Base-by-base conservation (phyloP, 2,113 vertebrate genomes). In the Zonotrichia leucophrys region DNA sequence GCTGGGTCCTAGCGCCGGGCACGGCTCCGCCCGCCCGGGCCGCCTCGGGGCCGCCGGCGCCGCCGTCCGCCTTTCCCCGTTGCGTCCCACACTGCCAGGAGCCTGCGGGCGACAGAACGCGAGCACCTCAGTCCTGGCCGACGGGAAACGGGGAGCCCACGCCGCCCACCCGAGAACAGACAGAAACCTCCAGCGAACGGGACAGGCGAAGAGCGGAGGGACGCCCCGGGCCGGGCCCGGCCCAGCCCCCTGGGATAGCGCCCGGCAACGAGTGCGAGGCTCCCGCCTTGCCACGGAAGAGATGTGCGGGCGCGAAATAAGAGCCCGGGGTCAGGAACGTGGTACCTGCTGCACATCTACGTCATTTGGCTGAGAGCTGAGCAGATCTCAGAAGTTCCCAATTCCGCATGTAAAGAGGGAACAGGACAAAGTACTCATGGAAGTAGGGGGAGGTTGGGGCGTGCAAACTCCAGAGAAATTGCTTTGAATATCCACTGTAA, bases 1-100 rank as follows among this genome's bases (percentile, higher is more conserved):
- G 89, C 50, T 68, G 42, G 98, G 98, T 98, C 98, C 98, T 98
- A 98, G 95, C 77, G 96, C 97, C 22, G 55, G 63, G n/a, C 83
- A 77, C 89, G 56, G 55, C 67, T 46, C 47, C 25, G 55, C 82
- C 80, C 42, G 31, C 50, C 35, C 33, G 12, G 53, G 41, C 76
- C 39, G 42, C 49, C 53, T 50, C 50, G 50, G 70, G 41, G 66
- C 88, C 33, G 47, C 87, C 81, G 69, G 52, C 64, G 58, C 90
- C 80, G 76, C 67, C 89, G 82, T 90, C 56, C 50, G 89, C 69
- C 42, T 82, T 59, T 73, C 33, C 37, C 22, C 39, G 11, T 4
- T 87, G 74, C 50, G 91, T 90, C n/a, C 69, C 85, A 89, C 95
- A n/a, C 44, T 41, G 77, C 30, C 85, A 47, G 74, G 27, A 87